Conservation (phyloP, 1,140 invertebrate species). For the Trichogramma pretiosum region DNA sequence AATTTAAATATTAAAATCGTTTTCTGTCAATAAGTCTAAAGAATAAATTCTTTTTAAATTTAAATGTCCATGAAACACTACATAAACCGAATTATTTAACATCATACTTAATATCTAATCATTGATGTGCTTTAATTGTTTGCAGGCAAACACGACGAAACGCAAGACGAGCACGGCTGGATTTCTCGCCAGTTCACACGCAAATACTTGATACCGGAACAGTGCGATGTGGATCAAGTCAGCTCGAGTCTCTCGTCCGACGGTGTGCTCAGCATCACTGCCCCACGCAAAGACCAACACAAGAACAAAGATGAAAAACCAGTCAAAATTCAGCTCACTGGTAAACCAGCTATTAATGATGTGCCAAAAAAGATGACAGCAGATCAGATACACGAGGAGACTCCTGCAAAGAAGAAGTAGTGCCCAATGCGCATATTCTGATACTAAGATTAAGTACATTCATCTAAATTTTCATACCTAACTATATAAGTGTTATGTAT, state of each 20-base stretch:
- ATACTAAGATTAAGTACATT: conserved; percentile 5
- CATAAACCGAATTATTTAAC: too few relatives aligned
- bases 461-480: background rate
- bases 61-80: too few relatives aligned
- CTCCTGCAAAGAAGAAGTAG: conserved; percentile 17
- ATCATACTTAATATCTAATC: too few relatives aligned
- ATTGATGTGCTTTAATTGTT: too few relatives aligned
- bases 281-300: conserved; percentile 43
- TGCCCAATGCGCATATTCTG: background rate
- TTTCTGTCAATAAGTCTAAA: too few relatives aligned
- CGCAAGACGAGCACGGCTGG: conserved; percentile 62
- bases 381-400: conserved; percentile 1
- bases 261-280: conserved; percentile 57
- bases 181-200: conserved; percentile 63
- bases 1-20: too few relatives aligned
- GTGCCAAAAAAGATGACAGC: conserved; percentile 2
- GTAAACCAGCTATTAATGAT: conserved; percentile 25
- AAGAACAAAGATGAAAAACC: conserved; percentile 19
- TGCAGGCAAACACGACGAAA: conserved; percentile 70
- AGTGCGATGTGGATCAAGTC: conserved; percentile 52
- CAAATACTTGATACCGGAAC: conserved; percentile 57
- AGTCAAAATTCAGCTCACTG: conserved; percentile 29
- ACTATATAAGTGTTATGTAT: background rate
- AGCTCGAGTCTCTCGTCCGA: conserved; percentile 61
- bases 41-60: too few relatives aligned